Evolutionary conservation across 2,113 vertebrate species (phyloP).

Genomic region (Phaethon lepturus): DNA sequence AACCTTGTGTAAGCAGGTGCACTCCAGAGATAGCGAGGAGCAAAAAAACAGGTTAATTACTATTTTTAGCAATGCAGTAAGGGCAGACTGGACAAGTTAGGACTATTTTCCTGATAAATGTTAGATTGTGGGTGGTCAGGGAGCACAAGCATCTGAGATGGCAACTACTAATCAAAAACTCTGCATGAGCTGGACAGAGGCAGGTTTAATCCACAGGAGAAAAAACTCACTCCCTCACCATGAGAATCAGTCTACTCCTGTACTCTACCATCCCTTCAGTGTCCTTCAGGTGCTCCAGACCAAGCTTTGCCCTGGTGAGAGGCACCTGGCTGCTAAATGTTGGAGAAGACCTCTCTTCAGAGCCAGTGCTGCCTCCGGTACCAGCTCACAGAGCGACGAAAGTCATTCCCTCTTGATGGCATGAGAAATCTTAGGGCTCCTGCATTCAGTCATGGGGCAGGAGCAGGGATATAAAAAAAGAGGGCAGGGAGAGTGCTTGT

Average conservation of each 20-base stretch:
- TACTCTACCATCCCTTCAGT: not conserved
- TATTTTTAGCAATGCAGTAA: not conserved
- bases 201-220: not conserved
- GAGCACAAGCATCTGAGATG: not conserved
- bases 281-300: not conserved
- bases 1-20: constrained; percentile 25
- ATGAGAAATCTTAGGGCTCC: not conserved
- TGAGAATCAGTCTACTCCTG: not conserved
- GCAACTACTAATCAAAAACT: not conserved
- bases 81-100: not conserved
- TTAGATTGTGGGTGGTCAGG: not conserved
- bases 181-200: not conserved
- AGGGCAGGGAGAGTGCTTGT: not conserved
- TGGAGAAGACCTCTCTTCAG: not conserved
- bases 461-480: not conserved
- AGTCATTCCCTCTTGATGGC: not conserved
- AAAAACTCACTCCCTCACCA: not conserved
- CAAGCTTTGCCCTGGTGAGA: not conserved
- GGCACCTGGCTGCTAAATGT: not conserved
- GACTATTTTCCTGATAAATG: not conserved
- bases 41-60: not conserved
- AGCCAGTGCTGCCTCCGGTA: not conserved
- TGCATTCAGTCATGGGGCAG: not conserved
- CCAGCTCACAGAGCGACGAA: not conserved
- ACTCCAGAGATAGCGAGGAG: not conserved